phyloP scores from a whole-genome alignment of 1,140 invertebrate genomes.

The Drosophila gunungcola region DNA sequence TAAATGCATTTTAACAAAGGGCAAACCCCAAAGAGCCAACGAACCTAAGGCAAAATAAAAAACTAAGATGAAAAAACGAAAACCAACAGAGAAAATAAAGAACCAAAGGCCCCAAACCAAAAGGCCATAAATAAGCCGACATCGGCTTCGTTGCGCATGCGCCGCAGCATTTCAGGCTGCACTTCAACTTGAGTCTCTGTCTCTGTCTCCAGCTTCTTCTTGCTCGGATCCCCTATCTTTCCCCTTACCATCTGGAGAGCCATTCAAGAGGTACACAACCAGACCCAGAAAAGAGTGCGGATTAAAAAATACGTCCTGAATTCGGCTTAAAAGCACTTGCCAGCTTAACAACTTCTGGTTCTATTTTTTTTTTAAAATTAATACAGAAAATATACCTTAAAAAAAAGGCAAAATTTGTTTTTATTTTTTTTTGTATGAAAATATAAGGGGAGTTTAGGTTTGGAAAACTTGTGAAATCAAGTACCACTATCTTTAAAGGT shows the following conservation, averaged over 20 bases:
- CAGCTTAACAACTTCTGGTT: not conserved
- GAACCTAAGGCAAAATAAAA: conserved; percentile 68
- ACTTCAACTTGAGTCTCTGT: conserved; percentile 74
- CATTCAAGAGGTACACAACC: conserved; percentile 30
- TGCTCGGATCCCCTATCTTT: conserved; percentile 10
- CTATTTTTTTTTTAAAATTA: no score
- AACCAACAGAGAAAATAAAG: conserved; percentile 19
- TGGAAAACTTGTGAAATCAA: no score
- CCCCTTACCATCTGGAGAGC: conserved; percentile 17
- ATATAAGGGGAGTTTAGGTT: no score
- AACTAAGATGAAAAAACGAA: conserved; percentile 17
- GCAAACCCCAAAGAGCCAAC: conserved; percentile 69
- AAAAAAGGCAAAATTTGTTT: no score
- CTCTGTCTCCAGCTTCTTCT: conserved; percentile 25
- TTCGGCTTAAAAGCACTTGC: not conserved
- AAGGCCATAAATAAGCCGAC: conserved; percentile 77
- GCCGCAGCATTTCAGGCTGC: conserved; percentile 71
- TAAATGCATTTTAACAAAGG: conserved; percentile 79
- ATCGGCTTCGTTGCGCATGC: conserved; percentile 62
- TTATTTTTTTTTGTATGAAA: no score
- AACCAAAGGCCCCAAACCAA: conserved; percentile 68
- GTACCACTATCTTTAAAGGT: no score
- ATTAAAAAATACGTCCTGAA: not conserved
- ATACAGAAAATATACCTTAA: no score
- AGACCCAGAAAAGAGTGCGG: not conserved